Evolutionary conservation across 2,113 vertebrate species (phyloP), one percentile per base, ranked within the genome.

Genomic region (Oenanthe oenanthe): DNA sequence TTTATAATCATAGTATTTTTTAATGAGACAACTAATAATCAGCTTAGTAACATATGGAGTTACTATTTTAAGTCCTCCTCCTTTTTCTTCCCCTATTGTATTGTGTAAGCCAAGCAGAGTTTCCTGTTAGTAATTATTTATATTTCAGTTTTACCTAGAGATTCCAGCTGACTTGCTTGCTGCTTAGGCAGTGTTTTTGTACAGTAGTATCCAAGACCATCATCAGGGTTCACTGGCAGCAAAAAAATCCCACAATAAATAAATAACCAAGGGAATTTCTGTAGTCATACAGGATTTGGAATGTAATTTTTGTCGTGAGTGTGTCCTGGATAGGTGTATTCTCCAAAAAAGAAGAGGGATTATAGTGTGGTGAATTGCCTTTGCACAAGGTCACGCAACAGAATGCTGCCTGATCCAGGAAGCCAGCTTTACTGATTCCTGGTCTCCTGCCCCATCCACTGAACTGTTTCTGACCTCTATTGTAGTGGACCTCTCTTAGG

Each of bases 41-140:
- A 89, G 14, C 25, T 40, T 57, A 56, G 38, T 80, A 85, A 89
- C 74, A 79, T 82, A 79, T 4, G 32, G 61, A 73, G 42, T 79
- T 92, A 50, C 80, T 95, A 75, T 95, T 95, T 96, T 76, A 89
- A 79, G 58, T 70, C 38, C 17, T 76, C 3, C 9, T 66, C 3
- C 13, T 38, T 74, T 89, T 88, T 83, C 84, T 56, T 26, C 20
- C 8, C 4, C 26, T 85, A 1, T 56, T 95, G 36, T 85, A 54
- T 83, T 88, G 54, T 93, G 60, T 70, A 83, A 92, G 87, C 71
- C 74, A 94, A 56, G 47, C 71, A 88, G 71, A 76, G 58, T 88
- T 85, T 95, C 94, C 92, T 94, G 89, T 93, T 93, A 80, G 62
- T 62, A 85, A 70, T 95, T 92, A 65, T 92, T 94, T 92, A 81